phyloP scores from a whole-genome alignment of 2,113 vertebrate species.

The Gallinago paraguaiae region DNA sequence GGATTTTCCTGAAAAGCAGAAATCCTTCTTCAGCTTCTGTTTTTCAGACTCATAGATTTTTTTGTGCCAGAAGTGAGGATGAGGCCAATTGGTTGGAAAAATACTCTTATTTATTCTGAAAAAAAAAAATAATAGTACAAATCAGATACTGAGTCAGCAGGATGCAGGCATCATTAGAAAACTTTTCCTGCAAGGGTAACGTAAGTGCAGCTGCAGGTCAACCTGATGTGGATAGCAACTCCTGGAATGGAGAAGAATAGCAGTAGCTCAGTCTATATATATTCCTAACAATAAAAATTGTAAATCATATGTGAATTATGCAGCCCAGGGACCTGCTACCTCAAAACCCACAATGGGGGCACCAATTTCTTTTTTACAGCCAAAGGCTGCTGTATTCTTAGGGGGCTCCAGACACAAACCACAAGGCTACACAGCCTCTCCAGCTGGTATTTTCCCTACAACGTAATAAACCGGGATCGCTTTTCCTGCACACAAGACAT shows the following conservation, averaged over 20 bases:
- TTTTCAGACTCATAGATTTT: background rate
- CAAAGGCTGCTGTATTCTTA: background rate
- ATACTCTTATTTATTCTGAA: background rate
- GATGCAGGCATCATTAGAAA: background rate
- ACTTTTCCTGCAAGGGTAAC: background rate
- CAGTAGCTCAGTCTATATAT: background rate
- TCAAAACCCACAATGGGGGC: background rate
- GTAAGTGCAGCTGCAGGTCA: background rate
- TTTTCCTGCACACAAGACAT: background rate
- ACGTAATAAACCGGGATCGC: background rate
- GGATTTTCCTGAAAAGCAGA: background rate
- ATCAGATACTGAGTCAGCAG: background rate
- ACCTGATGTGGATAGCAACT: background rate
- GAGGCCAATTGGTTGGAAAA: background rate
- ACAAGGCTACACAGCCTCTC: background rate
- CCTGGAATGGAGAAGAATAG: background rate
- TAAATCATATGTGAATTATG: background rate
- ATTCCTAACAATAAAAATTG: background rate
- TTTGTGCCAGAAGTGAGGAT: background rate
- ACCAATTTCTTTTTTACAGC: background rate
- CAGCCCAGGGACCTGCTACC: background rate
- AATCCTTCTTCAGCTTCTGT: background rate
- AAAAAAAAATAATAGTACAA: background rate
- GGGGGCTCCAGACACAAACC: background rate
- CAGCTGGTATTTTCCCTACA: background rate